Evolutionary conservation across 2,113 vertebrate genomes (phyloP), one percentile per base, ranked within the genome.

Genomic region (Lepus europaeus): DNA sequence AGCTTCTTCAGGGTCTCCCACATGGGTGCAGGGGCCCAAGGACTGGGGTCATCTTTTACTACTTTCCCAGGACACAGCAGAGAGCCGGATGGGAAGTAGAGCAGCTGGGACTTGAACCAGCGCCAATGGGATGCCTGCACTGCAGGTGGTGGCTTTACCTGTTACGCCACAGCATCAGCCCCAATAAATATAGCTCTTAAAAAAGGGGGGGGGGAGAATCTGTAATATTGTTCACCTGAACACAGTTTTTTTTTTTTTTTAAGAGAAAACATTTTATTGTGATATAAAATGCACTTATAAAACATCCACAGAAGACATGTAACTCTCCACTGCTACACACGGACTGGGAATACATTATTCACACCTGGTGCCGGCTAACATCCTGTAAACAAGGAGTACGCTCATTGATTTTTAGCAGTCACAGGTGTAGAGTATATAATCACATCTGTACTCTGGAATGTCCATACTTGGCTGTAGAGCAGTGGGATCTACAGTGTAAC

Each of bases 201-300:
- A 45, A 45, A 45, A 45, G 6, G 45, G 45, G 39, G 39, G 39
- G 39, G 39, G 39, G 45, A 31, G 14, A 8, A 31, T 31, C 59
- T 64, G 86, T 19, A 70, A 49, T 29, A 25, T 31, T 31, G 45
- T 6, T 68, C 66, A 68, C 66, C 66, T 31, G 66, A 68, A 6
- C 66, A 68, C 66, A 31, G 27, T 29, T 31, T 68, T 68, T 22
- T 45, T 22, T 45, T 45, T 45, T 39, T 45, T 45, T 45, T 45
- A 95, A 96, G 96, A 97, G 96, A 95, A 97, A 97, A 93, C 29
- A 11, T 91, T 97, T 97, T 97, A 97, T 97, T 97, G 96, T 53
- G 73, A 96, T 97, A 97, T 97, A 97, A 97, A 97, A 97, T 86
- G 95, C 90, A 97, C 88, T 97, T 97, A 97, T 93, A 97, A 97